Evolutionary conservation across 2,113 vertebrate species (phyloP), one percentile per base, ranked within the genome.

Genomic region (Ancistrus triradiatus): DNA sequence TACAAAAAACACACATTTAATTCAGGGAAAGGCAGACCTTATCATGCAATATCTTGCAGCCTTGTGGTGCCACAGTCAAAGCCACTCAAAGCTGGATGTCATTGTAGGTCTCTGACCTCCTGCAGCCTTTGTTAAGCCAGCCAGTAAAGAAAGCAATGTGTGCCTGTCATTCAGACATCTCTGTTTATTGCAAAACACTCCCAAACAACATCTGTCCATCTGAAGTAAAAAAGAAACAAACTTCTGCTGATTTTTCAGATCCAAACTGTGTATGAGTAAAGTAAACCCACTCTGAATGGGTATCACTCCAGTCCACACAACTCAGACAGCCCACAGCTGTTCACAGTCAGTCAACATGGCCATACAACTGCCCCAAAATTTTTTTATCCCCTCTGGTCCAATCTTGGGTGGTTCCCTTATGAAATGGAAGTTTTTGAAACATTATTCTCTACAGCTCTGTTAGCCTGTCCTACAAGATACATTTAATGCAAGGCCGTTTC

Each of bases 111-210:
- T 37, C 43, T 19, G 44, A 60, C 14, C 59, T 72, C 57, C 70
- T 13, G 35, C 59, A 51, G 37, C 48, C 28, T 52, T 61, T 19
- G 24, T 48, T 40, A 28, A 44, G 47, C 46, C 31, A 24, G 25
- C 59, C 55, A 70, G 60, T 65, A 62, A 50, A 73, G 15, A 62
- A 33, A 15, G 44, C 31, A 70, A 74, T 63, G 51, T 48, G 72
- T 53, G 11, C 28, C 72, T 77, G 71, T 77, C 77, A 74, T 57
- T 79, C 77, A 77, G 33, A 21, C 3, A n/a, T 52, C 59, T 64
- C 53, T 21, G 27, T 63, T 47, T 49, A 31, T 17, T 35, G 24
- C 35, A 38, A 50, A 15, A 24, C 50, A 17, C 51, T 65, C 51
- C 28, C 51, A 56, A 46, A 47, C 28, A 42, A 47, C 51, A 64